Base-by-base conservation (phyloP, 2,113 vertebrate species). In the Calidris pugnax region DNA sequence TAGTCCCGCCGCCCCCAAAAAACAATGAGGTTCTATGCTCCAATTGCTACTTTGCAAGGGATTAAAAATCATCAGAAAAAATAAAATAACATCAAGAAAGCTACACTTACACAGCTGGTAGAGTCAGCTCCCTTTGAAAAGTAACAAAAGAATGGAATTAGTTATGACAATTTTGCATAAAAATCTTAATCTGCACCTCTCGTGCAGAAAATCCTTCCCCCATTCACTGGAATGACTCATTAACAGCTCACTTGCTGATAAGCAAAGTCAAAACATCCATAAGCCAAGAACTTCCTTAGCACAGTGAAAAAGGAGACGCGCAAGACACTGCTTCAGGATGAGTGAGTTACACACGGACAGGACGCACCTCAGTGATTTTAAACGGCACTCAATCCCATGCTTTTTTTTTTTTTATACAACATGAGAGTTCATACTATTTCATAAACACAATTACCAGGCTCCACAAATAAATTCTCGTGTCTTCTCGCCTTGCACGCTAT, bases 391-490 rank as follows among this genome's bases (percentile, higher is more conserved):
- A 47, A 56, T 51, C 69, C 50, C 43, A 12, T 23, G 23, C 11
- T 51, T 27, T 59, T 51, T 57, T 26, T 60, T 26, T 60, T 55
- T 95, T 55, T 32, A 62, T 23, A 51, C 37, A 57, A 2, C 30
- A 51, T 10, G 11, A 51, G 32, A 82, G 18, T 72, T 92, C 39
- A 28, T 17, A 9, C 4, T 22, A 41, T 20, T 78, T 95, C 76
- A 60, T 94, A 92, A 97, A 98, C 51, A 79, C 90, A 53, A 69
- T 90, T 97, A 97, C 92, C 79, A 51, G 81, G 94, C 96, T 98
- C 98, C 95, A 95, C 97, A 98, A 95, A 97, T 89, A 85, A 93
- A 81, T 59, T 20, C 48, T n/a, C n/a, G 91, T 90, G 90, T 91
- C 90, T 96, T 96, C 98, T 23, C 92, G 97, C 43, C 93, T 93